phyloP scores from a whole-genome alignment of 2,113 vertebrate species.

The Rhynchopsitta pachyrhyncha region DNA sequence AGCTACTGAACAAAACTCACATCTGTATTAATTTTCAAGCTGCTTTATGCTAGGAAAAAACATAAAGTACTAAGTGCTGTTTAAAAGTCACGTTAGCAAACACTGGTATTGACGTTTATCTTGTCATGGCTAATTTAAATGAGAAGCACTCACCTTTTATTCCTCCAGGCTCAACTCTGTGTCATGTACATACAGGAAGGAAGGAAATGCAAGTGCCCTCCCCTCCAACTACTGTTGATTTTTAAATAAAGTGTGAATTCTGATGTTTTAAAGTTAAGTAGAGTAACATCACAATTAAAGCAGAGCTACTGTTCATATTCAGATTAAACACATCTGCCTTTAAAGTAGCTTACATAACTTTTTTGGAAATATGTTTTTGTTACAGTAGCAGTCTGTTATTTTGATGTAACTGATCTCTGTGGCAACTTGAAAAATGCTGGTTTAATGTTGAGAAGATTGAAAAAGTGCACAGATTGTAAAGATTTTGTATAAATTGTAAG shows the following conservation, averaged over 20 bases:
- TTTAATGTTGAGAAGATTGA: constrained; percentile 42
- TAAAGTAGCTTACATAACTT: background rate
- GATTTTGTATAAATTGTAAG: constrained; percentile 67
- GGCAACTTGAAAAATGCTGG: background rate
- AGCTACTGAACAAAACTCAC: background rate
- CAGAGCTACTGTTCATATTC: background rate
- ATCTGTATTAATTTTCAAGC: background rate
- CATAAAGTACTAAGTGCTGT: background rate
- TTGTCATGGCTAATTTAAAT: background rate
- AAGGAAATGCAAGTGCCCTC: background rate
- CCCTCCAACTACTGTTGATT: background rate
- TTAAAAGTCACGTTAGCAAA: background rate
- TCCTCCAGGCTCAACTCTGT: background rate
- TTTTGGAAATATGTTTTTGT: background rate
- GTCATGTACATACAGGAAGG: background rate
- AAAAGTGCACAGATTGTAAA: constrained; percentile 76
- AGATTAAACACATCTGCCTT: background rate
- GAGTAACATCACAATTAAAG: background rate
- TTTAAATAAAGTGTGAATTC: background rate
- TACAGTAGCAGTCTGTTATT: background rate
- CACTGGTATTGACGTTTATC: background rate
- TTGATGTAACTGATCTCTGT: background rate
- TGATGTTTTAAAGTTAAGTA: background rate
- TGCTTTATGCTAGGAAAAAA: background rate
- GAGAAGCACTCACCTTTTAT: background rate